Evolutionary conservation across 2,113 vertebrate genomes (phyloP).

Genomic region (Scomber scombrus): DNA sequence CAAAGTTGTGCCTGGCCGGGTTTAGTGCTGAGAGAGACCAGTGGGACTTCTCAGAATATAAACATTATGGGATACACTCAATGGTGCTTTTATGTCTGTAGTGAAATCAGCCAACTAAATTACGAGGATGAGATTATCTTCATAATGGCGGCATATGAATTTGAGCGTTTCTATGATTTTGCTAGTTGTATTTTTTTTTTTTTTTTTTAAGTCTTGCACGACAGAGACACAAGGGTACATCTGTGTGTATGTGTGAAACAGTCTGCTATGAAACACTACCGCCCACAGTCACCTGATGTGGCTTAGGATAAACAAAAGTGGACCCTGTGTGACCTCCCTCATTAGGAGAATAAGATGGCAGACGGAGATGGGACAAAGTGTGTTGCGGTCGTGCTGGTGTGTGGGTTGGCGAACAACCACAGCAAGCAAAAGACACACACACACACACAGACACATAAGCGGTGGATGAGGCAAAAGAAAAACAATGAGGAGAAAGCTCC

Average conservation of each 20-base stretch:
- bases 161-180: conserved; percentile 35
- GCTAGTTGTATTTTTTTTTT: neutral
- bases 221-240: neutral
- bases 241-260: conserved; percentile 4
- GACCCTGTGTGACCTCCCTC: conserved; percentile 70
- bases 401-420: conserved; percentile 46
- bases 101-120: conserved; percentile 70
- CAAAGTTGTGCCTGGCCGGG: conserved; percentile 43
- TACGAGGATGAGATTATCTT: conserved; percentile 63
- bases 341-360: conserved; percentile 72
- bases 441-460: conserved; percentile 6
- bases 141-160: conserved; percentile 56
- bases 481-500: conserved; percentile 18
- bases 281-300: conserved; percentile 56
- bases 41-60: conserved; percentile 71
- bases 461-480: conserved; percentile 31
- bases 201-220: neutral
- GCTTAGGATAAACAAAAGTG: conserved; percentile 67
- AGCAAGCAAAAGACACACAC: conserved; percentile 23
- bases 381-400: conserved; percentile 27
- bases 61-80: conserved; percentile 74
- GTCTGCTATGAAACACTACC: conserved; percentile 25
- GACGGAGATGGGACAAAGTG: conserved; percentile 32
- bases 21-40: conserved; percentile 44
- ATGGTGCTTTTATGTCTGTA: conserved; percentile 48